Conservation (phyloP, 2,113 vertebrate genomes). For the Ariopsis seemanni region DNA sequence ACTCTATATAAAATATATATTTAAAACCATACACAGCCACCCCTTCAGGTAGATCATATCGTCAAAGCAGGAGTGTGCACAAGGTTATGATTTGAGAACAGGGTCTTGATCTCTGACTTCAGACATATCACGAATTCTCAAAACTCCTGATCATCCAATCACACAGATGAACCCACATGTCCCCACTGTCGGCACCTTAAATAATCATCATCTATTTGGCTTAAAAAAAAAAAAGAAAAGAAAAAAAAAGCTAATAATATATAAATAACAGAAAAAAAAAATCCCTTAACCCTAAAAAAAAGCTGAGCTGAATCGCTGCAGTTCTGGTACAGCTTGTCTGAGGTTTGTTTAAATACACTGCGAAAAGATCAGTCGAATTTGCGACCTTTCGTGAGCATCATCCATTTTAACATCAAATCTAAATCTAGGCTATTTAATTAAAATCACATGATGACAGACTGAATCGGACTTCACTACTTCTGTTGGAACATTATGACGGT, state of each 20-base stretch:
- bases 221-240: not conserved
- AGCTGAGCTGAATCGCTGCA: conserved; percentile 31
- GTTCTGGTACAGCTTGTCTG: conserved; percentile 31
- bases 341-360: conserved; percentile 28
- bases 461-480: conserved; percentile 26
- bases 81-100: not conserved
- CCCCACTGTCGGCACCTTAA: not conserved
- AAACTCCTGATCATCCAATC: not conserved
- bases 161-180: not conserved
- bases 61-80: conserved; percentile 18
- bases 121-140: not conserved
- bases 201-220: conserved; percentile 12
- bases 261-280: conserved; percentile 31
- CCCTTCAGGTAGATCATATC: conserved; percentile 29
- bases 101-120: conserved; percentile 19
- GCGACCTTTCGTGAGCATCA: not conserved
- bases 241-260: not conserved
- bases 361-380: not conserved
- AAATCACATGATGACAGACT: conserved; percentile 35
- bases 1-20: conserved; percentile 42
- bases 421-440: conserved; percentile 39
- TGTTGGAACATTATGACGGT: conserved; percentile 24
- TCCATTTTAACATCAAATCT: conserved; percentile 18
- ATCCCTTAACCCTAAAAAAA: conserved; percentile 20
- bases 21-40: conserved; percentile 20